Evolutionary conservation across 2,797 vertebrate genomes (phyloP).

Genomic region (Carapus acus): DNA sequence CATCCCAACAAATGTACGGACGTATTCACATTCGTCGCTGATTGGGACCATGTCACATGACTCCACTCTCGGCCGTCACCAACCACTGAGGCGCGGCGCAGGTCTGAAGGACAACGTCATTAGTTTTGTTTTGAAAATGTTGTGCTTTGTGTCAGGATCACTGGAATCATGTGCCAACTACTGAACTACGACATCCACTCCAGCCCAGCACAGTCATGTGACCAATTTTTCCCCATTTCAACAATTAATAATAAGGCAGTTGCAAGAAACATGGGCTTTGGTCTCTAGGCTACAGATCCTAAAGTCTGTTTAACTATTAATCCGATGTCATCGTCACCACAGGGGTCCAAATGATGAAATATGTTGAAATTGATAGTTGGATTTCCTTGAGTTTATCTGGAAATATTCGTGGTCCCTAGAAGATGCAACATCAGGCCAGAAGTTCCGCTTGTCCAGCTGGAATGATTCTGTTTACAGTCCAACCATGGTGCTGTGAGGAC

Average conservation of each 20-base stretch:
- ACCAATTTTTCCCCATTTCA: no score
- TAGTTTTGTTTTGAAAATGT: not conserved
- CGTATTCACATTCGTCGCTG: slow-evolving; percentile 1
- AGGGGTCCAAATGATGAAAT: no score
- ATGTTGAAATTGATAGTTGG: no score
- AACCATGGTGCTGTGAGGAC: no score
- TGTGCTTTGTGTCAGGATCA: slow-evolving; percentile 45
- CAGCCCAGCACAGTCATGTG: not conserved
- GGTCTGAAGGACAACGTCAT: slow-evolving; percentile 3
- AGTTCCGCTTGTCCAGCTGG: not conserved
- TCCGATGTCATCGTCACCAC: no score
- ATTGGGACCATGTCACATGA: slow-evolving; percentile 41
- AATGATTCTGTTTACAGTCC: no score
- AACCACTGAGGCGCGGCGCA: slow-evolving; percentile 3
- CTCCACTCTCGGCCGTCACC: slow-evolving; percentile 10
- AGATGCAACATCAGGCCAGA: not conserved
- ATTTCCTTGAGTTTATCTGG: not conserved
- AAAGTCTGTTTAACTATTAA: no score
- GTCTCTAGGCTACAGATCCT: no score
- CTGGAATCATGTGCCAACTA: slow-evolving; percentile 57
- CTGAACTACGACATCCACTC: slow-evolving; percentile 18
- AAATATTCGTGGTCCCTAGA: not conserved
- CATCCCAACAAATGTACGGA: slow-evolving; percentile 17
- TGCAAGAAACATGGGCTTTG: no score
- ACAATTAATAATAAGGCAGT: no score